Percentiles rank a stretch among this genome's conserved stretches.
Evolutionary conservation across 2,888 invertebrate species (phyloP).

Genomic region (Cheilosia vulpina): DNA sequence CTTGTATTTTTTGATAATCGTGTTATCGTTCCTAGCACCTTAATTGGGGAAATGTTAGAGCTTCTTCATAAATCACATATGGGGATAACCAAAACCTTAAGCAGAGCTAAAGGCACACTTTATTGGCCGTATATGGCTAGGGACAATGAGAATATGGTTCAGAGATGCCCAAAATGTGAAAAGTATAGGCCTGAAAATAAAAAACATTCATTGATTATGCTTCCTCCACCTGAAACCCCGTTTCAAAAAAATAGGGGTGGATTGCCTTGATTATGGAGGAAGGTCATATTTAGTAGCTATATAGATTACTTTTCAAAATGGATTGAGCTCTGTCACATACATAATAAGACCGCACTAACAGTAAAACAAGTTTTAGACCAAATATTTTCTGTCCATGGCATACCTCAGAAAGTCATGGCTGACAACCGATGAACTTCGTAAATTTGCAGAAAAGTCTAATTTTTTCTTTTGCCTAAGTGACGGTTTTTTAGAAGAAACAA

Average conservation of each 20-base stretch:
- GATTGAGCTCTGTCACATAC: constrained; percentile 24
- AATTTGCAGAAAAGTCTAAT: constrained; percentile 45
- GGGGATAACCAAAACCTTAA: constrained; percentile 41
- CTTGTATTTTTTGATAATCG: constrained; percentile 38
- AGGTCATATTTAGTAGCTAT: constrained; percentile 37
- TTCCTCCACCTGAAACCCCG: constrained; percentile 13
- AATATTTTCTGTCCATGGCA: constrained; percentile 49
- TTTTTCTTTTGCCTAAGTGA: no score
- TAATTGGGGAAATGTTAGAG: constrained; percentile 39
- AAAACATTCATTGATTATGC: constrained; percentile 5
- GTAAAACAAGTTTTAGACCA: constrained; percentile 5
- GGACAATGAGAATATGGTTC: constrained; percentile 35
- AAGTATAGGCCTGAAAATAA: constrained; percentile 16
- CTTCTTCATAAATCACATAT: constrained; percentile 50
- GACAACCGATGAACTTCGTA: constrained; percentile 43
- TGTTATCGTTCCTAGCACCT: constrained; percentile 25
- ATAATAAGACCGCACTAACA: constrained; percentile 30
- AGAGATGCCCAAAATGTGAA: constrained; percentile 35
- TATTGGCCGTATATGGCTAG: constrained; percentile 36
- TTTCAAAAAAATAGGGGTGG: constrained; percentile 35
- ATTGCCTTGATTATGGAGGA: constrained; percentile 37
- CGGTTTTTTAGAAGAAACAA: no score
- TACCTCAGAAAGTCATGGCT: constrained; percentile 31
- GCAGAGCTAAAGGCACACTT: constrained; percentile 33
- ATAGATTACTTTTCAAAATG: constrained; percentile 50